Conservation (phyloP, 2,797 vertebrate genomes). For the Anniella stebbinsi region DNA sequence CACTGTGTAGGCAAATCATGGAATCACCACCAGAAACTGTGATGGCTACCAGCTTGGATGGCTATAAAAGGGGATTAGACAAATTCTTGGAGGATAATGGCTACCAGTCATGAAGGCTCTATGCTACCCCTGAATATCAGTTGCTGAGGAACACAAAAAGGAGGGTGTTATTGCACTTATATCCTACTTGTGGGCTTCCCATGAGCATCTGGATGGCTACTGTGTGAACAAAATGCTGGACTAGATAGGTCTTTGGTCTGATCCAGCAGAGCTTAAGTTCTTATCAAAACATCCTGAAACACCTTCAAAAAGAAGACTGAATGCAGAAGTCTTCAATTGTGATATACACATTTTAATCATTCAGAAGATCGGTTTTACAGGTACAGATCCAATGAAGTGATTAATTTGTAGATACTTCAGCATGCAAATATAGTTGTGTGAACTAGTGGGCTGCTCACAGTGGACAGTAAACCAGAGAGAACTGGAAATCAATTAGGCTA, state of each 20-base stretch:
- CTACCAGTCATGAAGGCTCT: too few species aligned
- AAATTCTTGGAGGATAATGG: too few species aligned
- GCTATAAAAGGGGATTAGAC: too few species aligned
- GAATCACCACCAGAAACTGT: too few species aligned
- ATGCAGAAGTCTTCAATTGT: background rate
- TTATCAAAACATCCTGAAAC: background rate
- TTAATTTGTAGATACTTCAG: background rate
- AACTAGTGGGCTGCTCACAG: background rate
- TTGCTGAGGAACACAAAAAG: too few species aligned
- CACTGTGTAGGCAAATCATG: too few species aligned
- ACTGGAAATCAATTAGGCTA: background rate
- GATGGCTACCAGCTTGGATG: too few species aligned
- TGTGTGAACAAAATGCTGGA: background rate
- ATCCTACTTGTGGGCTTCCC: too few species aligned
- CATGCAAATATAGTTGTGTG: background rate
- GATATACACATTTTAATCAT: background rate
- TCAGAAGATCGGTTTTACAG: background rate
- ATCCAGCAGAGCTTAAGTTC: background rate
- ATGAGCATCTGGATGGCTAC: too few species aligned
- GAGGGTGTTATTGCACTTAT: too few species aligned
- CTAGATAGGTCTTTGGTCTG: background rate
- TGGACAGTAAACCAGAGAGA: background rate
- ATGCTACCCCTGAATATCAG: too few species aligned
- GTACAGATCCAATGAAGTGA: background rate
- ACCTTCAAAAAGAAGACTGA: background rate